phyloP scores from a whole-genome alignment of 2,888 invertebrate genomes.

The Drosophila parthenogenetica region DNA sequence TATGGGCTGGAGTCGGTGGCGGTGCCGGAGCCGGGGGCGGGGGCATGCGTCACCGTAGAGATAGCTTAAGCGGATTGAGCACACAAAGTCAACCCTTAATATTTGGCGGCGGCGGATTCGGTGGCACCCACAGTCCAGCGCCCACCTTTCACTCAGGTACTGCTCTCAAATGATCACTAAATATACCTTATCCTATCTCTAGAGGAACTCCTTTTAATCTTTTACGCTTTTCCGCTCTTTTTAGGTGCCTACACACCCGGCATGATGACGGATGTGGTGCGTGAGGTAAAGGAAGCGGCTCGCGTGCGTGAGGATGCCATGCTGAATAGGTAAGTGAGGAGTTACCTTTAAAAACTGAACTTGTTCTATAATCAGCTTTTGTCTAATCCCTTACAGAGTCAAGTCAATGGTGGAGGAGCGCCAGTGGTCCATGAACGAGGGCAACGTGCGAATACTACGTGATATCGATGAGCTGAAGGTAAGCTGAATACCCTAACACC shows the following conservation, averaged over 20 bases:
- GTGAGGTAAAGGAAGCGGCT: slow-evolving; percentile 91
- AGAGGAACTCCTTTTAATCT: slow-evolving; percentile 1
- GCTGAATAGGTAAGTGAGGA: slow-evolving; percentile 82
- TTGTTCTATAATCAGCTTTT: background rate
- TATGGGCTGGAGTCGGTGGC: slow-evolving; percentile 80
- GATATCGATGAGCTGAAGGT: slow-evolving; percentile 85
- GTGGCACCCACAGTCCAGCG: slow-evolving; percentile 85
- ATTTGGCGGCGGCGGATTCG: slow-evolving; percentile 85
- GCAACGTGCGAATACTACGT: slow-evolving; percentile 83
- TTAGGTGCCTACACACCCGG: slow-evolving; percentile 88
- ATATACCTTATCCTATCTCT: background rate
- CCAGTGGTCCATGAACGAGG: slow-evolving; percentile 84
- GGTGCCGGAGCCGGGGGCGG: slow-evolving; percentile 49
- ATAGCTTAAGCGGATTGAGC: slow-evolving; percentile 86
- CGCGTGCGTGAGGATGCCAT: slow-evolving; percentile 90
- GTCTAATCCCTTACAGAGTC: slow-evolving; percentile 69
- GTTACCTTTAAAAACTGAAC: too few relatives aligned
- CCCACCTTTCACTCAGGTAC: slow-evolving; percentile 86
- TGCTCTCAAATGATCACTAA: background rate
- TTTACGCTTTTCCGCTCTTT: slow-evolving; percentile 34
- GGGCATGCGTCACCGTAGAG: slow-evolving; percentile 86
- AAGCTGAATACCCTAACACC: background rate
- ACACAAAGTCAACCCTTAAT: slow-evolving; percentile 85
- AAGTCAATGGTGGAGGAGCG: slow-evolving; percentile 85
- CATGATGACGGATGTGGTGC: slow-evolving; percentile 90